Conservation (phyloP, 2,797 vertebrate species). For the Rhabdomys pumilio region DNA sequence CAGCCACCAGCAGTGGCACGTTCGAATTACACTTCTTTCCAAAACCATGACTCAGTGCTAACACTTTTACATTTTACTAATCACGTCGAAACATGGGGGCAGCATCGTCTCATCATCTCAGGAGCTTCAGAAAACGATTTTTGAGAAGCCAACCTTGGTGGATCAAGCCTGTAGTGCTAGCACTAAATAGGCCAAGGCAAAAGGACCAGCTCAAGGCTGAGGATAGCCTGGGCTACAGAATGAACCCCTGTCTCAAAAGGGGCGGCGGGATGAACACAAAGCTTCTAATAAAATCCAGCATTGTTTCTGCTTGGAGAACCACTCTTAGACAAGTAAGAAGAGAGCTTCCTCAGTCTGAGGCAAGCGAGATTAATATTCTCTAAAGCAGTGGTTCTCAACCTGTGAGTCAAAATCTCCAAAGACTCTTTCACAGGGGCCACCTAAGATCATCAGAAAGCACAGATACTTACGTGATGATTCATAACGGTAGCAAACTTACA, state of each 20-base stretch:
- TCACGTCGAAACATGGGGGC: not conserved
- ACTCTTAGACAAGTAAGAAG: not conserved
- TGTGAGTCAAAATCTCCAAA: not conserved
- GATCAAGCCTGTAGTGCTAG: not conserved
- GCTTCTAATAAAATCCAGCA: not conserved
- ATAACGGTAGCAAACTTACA: not conserved
- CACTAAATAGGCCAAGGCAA: not conserved
- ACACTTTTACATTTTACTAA: not conserved
- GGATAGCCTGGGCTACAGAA: not conserved
- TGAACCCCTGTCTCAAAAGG: not conserved
- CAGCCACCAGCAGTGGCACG: rapidly evolving
- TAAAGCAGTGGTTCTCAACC: not conserved
- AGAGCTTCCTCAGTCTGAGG: not conserved
- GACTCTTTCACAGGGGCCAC: not conserved
- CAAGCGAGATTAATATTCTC: not conserved
- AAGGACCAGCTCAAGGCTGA: not conserved
- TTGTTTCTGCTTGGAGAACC: not conserved
- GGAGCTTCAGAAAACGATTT: not conserved
- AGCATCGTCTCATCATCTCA: not conserved
- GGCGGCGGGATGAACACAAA: not conserved
- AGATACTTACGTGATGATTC: not conserved
- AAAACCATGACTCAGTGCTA: too few species aligned
- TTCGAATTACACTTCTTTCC: not conserved
- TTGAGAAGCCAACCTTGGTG: not conserved
- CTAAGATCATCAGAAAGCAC: not conserved